Base-by-base conservation (phyloP, 2,888 invertebrate species). In the Stramonita haemastoma region DNA sequence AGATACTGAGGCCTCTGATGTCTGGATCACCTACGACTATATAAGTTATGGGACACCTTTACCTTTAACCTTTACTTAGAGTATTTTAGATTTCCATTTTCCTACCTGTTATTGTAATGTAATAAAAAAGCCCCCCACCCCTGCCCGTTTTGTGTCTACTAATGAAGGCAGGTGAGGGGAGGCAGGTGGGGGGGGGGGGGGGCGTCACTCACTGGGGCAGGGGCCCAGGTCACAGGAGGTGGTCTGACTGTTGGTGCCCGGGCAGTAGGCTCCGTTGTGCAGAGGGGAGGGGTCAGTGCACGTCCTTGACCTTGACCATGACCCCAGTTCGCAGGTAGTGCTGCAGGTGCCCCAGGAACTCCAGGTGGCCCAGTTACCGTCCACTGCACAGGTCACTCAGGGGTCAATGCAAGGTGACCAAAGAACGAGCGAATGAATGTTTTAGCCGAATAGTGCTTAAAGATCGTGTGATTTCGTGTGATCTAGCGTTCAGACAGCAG, bases 291-390 rank as follows among this genome's bases (percentile, higher is more conserved):
- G 84, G 84, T 57, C 56, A 19, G 26, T 29, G 19, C 84, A 84
- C 8, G 26, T 57, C 29, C 84, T 8, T 5, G 56, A 29, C 17
- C 84, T 8, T 11, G 56, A 13, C 84, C 29, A 29, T 11, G 57
- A 29, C 2, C 84, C 84, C 84, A n/a, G 29, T 15, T 57, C 57
- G 57, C 84, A 84, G n/a, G 84, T 84, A n/a, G 29, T 29, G 57
- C 84, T 57, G 84, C 84, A 84, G 15, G 84, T 29, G 57, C 84
- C 84, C 84, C 84, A 84, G 13, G 84, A 56, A 8, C 57, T 2
- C 84, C 84, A 84, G 2, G 56, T n/a, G 13, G n/a, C 29, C 84
- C 84, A 84, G 13, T 17, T 4, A 26, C 84, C 84, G 29, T 84
- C 57, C 34, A 84, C 84, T 84, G 84, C 5, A 36, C 1, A 66